Percentiles rank a stretch among this genome's conserved stretches.
Conservation (phyloP, 2,113 vertebrate species). For the Oxygymnocypris stewartii region DNA sequence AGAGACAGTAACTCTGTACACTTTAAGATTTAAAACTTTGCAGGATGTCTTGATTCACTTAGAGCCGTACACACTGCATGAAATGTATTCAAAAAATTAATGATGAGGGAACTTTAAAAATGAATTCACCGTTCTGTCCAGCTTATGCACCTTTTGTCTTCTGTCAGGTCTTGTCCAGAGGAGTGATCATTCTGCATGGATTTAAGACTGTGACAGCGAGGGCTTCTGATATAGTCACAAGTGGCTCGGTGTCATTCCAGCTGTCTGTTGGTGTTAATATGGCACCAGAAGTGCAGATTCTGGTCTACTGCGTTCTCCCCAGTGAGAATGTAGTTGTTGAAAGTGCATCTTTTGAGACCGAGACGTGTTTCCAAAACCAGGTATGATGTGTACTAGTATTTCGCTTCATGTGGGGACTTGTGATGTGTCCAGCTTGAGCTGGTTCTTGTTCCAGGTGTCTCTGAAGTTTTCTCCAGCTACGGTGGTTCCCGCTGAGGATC, state of each 20-base stretch:
- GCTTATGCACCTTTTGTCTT: background rate
- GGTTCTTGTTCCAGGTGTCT: constrained; percentile 64
- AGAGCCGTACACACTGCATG: too few species aligned
- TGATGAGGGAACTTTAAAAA: too few species aligned
- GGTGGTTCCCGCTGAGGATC: constrained; percentile 73
- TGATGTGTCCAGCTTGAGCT: background rate
- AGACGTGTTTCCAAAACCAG: constrained; percentile 84
- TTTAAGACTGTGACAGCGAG: constrained; percentile 59
- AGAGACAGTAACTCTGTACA: too few species aligned
- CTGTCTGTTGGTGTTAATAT: constrained; percentile 70
- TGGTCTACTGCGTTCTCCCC: background rate
- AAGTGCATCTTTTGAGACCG: background rate
- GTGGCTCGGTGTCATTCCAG: constrained; percentile 71
- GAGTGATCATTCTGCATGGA: too few species aligned
- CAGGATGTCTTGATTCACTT: too few species aligned
- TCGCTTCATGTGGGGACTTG: background rate
- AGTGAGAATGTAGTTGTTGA: background rate
- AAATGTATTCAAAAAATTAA: too few species aligned
- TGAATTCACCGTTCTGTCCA: too few species aligned
- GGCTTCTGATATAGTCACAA: constrained; percentile 59
- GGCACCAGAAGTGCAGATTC: constrained; percentile 57
- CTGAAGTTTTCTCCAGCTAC: constrained; percentile 71
- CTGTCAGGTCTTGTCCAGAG: too few species aligned
- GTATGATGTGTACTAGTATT: constrained; percentile 57
- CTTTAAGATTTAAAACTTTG: too few species aligned